Evolutionary conservation across 2,797 vertebrate genomes (phyloP).

Genomic region (Enteromius argenteus): DNA sequence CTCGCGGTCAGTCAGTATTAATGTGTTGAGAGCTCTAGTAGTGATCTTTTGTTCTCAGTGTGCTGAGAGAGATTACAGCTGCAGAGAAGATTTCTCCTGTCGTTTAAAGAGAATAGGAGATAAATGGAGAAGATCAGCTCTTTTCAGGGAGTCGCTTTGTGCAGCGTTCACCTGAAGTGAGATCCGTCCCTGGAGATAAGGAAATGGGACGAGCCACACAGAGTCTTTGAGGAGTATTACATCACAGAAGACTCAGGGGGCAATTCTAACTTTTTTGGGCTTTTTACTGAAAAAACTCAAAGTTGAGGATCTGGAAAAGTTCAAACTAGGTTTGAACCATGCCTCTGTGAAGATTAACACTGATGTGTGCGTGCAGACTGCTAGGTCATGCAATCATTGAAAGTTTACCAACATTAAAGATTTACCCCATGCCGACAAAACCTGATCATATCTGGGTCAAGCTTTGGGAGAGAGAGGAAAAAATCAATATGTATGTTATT

Average conservation of each 20-base stretch:
- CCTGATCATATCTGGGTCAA: not conserved
- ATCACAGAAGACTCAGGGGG: constrained; percentile 13
- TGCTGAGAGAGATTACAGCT: not conserved
- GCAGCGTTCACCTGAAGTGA: constrained; percentile 21
- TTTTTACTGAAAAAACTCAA: not conserved
- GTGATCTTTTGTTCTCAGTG: not conserved
- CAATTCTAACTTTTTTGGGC: not conserved
- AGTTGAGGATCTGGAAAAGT: not conserved
- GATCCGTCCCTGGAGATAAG: constrained; percentile 22
- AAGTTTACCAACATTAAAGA: not conserved
- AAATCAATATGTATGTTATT: no score
- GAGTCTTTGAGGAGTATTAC: constrained; percentile 5
- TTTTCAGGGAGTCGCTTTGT: constrained; percentile 5
- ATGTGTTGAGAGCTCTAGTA: not conserved
- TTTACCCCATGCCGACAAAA: not conserved
- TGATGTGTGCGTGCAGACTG: not conserved
- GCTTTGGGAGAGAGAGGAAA: no score
- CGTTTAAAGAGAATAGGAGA: constrained; percentile 50
- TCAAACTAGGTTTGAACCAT: not conserved
- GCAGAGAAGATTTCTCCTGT: not conserved
- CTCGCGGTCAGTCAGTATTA: not conserved
- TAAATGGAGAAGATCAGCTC: constrained; percentile 34
- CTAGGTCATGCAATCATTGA: not conserved
- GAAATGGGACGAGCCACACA: constrained; percentile 5
- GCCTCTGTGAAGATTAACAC: not conserved